Base-by-base conservation (phyloP, 1,140 invertebrate species). In the Drosophila jambulina region DNA sequence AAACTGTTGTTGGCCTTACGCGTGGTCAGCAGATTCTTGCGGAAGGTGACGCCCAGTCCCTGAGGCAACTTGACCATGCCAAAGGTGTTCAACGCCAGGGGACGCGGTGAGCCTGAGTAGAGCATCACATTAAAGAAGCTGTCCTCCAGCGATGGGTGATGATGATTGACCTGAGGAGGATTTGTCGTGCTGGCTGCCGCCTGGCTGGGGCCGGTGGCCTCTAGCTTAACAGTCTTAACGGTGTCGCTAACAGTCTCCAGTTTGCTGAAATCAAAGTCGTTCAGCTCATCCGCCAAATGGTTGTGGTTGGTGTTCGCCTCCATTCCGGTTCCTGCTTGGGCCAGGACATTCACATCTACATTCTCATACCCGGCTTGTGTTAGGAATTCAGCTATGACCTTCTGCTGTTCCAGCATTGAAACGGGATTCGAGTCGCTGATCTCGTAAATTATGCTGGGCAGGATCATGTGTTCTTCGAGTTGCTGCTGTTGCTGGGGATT, bases 381-480 rank as follows among this genome's bases (percentile, higher is more conserved):
- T 7, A 92, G 67, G 54, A 92, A 92, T 25, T 92, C 91, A 6
- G 81, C 91, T 12, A 92, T 76, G 15, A 88, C 82, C 71, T 92
- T 82, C 21, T 92, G 91, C 54, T 92, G 91, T 57, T 92, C 91
- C 70, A 92, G 68, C 64, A 92, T 85, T 9, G 86, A 84, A 17
- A 87, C 83, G 59, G 90, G 87, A 69, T 92, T 92, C 27, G 79
- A 85, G 25, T 77, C 85, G 2, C 72, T 85, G 71, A 91, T 83
- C 61, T 92, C 91, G 70, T 92, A 92, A 21, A 92, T 92, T 25
- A 92, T 90, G 63, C 67, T 90, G 40, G 85, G 85, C 71, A 90
- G 71, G 23, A 90, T 91, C 81, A 88, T 79, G 36, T 85, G 85
- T 75, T 88, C 86, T 10, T 82, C 84, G 29, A 46, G 42, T 27